These are phyloP conservation scores for Scaptomyza caliginosa DNA, from an alignment of 2,888 invertebrate species.

Conservation along the genomic window DNA sequence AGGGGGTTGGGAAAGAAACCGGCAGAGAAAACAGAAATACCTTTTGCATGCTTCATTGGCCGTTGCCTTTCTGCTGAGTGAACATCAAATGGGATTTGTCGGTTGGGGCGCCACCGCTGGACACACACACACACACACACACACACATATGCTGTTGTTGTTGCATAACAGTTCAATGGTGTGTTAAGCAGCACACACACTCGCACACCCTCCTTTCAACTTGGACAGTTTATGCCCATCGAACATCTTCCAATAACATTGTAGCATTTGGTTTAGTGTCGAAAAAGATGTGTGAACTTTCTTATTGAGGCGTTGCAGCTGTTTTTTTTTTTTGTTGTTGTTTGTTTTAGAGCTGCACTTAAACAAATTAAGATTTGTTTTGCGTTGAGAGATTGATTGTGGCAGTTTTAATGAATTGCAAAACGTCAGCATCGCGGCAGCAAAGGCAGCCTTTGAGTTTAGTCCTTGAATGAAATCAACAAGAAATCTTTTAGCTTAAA, in stretches of 20 bases:
- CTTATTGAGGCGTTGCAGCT: conserved; percentile 40
- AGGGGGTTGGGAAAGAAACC: conserved; percentile 3
- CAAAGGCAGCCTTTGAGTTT: conserved; percentile 24
- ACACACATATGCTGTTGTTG: conserved; percentile 50
- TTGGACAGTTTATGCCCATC: conserved; percentile 55
- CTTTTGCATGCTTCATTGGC: conserved; percentile 80
- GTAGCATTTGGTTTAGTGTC: conserved; percentile 59
- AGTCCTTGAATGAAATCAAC: background rate
- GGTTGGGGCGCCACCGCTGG: conserved; percentile 50
- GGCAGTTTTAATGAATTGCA: background rate
- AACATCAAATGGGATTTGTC: conserved; percentile 79
- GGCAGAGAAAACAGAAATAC: conserved; percentile 71
- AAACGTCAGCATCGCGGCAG: conserved; percentile 34
- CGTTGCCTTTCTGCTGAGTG: conserved; percentile 77
- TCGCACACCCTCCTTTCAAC: background rate
- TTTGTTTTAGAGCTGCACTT: conserved; percentile 55
- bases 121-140: conserved; percentile 56
- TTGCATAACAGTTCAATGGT: conserved; percentile 75
- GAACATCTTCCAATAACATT: conserved; percentile 55
- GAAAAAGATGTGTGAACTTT: conserved; percentile 52
- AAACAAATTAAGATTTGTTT: conserved; percentile 72
- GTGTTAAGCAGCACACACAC: conserved; percentile 64
- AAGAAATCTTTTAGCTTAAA: too few species aligned
- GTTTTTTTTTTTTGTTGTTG: too few species aligned
- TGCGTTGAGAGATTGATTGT: conserved; percentile 35